These are phyloP conservation scores for Sylvicapra grimmia DNA, from an alignment of 2,113 vertebrate genomes.

Conservation along the genomic window DNA sequence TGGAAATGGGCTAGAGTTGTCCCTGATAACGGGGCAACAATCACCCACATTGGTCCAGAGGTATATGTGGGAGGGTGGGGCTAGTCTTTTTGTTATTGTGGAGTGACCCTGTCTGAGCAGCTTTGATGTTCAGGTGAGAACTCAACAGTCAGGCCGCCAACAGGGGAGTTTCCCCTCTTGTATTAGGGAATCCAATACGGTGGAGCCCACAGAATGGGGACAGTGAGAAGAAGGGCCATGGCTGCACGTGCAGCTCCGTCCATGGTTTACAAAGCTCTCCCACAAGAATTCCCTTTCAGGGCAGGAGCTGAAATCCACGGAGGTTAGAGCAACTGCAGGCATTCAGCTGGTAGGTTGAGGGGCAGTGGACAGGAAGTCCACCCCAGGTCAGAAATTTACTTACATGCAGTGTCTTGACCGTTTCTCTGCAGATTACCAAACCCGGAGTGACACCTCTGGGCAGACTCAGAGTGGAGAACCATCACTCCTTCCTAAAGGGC, in stretches of 20 bases:
- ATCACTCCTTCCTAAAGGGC: neutral
- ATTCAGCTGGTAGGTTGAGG: neutral
- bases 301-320: neutral
- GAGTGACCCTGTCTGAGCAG: neutral
- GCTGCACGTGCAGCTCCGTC: accelerated
- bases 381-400: neutral
- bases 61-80: neutral
- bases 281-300: neutral
- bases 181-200: neutral
- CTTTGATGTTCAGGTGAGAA: neutral
- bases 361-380: neutral
- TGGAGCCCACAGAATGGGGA: neutral
- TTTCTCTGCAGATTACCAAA: neutral
- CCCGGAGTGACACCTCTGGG: neutral
- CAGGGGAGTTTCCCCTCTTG: too few relatives aligned
- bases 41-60: neutral
- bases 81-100: neutral
- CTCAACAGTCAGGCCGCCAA: neutral
- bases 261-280: accelerated
- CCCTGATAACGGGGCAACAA: neutral
- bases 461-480: neutral
- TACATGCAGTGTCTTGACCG: neutral
- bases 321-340: neutral
- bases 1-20: neutral
- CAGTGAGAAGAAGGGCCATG: neutral